Conservation (phyloP, 2,888 invertebrate genomes). For the Ectemnius cavifrons region DNA sequence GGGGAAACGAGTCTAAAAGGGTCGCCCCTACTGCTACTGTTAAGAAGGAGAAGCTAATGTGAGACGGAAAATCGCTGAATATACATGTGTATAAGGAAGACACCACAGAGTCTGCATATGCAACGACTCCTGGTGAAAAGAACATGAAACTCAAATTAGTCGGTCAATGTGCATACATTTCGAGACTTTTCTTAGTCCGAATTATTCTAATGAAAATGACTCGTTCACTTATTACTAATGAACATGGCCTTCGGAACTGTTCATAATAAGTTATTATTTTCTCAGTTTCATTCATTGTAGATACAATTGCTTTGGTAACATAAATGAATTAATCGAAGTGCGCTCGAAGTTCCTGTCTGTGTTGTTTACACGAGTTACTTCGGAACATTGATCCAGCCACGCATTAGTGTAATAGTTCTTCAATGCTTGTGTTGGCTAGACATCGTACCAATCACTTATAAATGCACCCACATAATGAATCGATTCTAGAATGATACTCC, state of each 20-base stretch:
- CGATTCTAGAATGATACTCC: background rate
- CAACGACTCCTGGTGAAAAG: slow-evolving; percentile 64
- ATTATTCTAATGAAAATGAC: slow-evolving; percentile 9
- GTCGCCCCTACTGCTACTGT: slow-evolving; percentile 23
- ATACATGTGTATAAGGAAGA: no score
- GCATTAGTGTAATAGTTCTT: slow-evolving; percentile 48
- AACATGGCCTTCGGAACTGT: no score
- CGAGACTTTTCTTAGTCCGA: background rate
- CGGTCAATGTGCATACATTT: slow-evolving; percentile 37
- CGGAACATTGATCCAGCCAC: slow-evolving; percentile 38
- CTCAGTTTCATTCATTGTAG: background rate
- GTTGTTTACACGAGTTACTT: slow-evolving; percentile 42
- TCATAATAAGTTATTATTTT: no score
- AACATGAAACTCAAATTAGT: slow-evolving; percentile 64
- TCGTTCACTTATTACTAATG: background rate
- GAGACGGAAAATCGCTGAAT: slow-evolving; percentile 29
- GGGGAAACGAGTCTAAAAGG: slow-evolving; percentile 56
- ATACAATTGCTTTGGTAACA: slow-evolving; percentile 27
- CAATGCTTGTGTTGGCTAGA: slow-evolving; percentile 22
- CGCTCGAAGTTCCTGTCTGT: slow-evolving; percentile 29
- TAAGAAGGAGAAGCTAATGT: slow-evolving; percentile 7
- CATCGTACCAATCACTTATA: no score
- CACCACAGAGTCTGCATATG: slow-evolving; percentile 34
- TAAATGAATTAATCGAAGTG: slow-evolving; percentile 49
- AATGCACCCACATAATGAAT: background rate